phyloP scores from a whole-genome alignment of 2,113 vertebrate genomes.

The Melanerpes formicivorus region DNA sequence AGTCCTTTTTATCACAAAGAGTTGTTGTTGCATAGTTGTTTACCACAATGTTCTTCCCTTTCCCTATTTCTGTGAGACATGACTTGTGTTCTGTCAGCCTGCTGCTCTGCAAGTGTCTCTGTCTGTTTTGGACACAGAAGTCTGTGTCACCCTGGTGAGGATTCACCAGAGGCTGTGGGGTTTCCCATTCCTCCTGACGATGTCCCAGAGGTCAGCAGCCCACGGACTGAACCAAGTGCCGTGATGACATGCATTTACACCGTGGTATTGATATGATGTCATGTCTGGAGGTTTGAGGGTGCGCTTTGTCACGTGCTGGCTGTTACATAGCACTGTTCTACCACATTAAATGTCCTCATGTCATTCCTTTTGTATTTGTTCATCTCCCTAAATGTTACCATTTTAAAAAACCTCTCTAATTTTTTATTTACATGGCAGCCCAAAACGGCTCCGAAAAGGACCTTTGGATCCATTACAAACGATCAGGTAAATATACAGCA shows the following conservation, averaged over 20 bases:
- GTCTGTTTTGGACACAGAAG: background rate
- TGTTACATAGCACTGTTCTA: background rate
- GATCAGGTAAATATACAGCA: constrained; percentile 67
- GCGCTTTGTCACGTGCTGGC: background rate
- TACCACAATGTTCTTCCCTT: background rate
- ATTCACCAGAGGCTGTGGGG: background rate
- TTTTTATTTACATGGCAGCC: constrained; percentile 70
- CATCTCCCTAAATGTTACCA: background rate
- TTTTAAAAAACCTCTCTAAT: constrained; percentile 12
- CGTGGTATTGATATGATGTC: too few species aligned
- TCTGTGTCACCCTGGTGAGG: fast-evolving
- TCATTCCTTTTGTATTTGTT: background rate
- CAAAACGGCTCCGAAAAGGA: constrained; percentile 73
- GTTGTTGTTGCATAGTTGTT: background rate
- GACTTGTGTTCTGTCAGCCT: background rate
- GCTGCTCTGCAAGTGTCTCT: background rate
- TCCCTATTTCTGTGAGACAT: background rate
- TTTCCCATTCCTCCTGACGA: background rate
- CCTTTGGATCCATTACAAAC: constrained; percentile 75
- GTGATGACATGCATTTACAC: background rate
- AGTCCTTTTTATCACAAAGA: background rate
- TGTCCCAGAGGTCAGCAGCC: background rate
- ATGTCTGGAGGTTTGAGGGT: background rate
- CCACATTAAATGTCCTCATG: background rate
- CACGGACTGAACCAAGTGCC: background rate